Evolutionary conservation across 2,113 vertebrate genomes (phyloP), one percentile per base, ranked within the genome.

Genomic region (Gobius niger): DNA sequence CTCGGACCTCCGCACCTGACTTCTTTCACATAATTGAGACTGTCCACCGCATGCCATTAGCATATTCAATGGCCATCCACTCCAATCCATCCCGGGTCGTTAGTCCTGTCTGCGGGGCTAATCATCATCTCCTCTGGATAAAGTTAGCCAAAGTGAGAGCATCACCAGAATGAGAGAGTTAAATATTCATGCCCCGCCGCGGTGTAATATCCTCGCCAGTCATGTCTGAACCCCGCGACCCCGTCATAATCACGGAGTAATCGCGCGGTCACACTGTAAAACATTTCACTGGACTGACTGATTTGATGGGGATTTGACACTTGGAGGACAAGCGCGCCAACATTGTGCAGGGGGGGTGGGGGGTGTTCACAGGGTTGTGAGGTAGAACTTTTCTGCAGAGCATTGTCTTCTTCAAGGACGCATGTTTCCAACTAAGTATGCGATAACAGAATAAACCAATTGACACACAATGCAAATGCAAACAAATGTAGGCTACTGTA

Each of bases 171-270:
- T 85, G 87, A 88, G 86, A 85, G 76, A 69, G 81, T 90, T 89
- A 90, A 91, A 91, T 91, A 91, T 91, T 89, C 86, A 91, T 91
- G 88, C 77, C 84, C 76, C 73, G 50, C 71, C 12, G 57, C 52
- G 14, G 78, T 67, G 80, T 88, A 90, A 91, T 89, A 85, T 88
- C 88, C 90, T 89, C 81, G 71, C 72, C 78, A 16, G 63, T 87
- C 84, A 88, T 85, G 78, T 87, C 75, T 83, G 78, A 88, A 87
- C 86, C 78, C 79, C 68, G 61, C 71, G 87, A 90, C 89, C 86
- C 24, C 9, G 47, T 65, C 78, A 81, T 88, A 77, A 89, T 90
- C 80, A n/a, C 11, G 70, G 71, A 44, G 85, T 83, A 86, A 91
- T 88, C 82, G 54, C 73, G 34, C 49, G 44, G 83, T 82, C 86